Percentiles rank a stretch among this genome's conserved stretches.
phyloP scores from a whole-genome alignment of 2,888 invertebrate genomes.

The Xylocampa areola region DNA sequence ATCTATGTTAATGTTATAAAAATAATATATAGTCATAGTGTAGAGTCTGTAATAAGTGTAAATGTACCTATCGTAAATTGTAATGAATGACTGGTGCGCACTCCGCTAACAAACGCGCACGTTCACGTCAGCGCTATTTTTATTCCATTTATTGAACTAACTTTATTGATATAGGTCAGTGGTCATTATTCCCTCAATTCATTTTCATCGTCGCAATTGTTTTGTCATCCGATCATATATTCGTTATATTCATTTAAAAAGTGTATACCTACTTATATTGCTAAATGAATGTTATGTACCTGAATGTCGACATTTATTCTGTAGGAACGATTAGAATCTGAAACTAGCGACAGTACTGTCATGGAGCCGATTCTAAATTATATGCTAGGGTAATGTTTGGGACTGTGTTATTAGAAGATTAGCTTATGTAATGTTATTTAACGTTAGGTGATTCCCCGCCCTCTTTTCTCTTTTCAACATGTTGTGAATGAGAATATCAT shows the following conservation, averaged over 20 bases:
- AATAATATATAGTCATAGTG: background rate
- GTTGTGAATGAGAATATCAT: constrained; percentile 75
- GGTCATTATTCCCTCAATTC: constrained; percentile 60
- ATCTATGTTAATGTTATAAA: constrained; percentile 11
- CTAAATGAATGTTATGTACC: constrained; percentile 75
- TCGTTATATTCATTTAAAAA: constrained; percentile 41
- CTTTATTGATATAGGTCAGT: constrained; percentile 58
- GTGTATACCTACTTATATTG: constrained; percentile 41
- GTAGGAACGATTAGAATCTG: constrained; percentile 47
- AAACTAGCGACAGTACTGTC: constrained; percentile 39
- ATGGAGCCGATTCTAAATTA: constrained; percentile 53
- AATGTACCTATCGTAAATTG: too few species aligned
- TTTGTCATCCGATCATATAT: constrained; percentile 43
- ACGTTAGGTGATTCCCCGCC: constrained; percentile 68
- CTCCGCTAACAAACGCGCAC: constrained; percentile 9
- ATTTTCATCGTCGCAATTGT: constrained; percentile 63
- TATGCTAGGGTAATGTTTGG: constrained; percentile 76
- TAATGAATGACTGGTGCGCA: too few species aligned
- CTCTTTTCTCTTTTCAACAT: constrained; percentile 88
- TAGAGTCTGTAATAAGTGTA: background rate
- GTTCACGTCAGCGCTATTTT: constrained; percentile 56
- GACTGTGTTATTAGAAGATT: constrained; percentile 87
- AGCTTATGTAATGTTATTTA: constrained; percentile 69
- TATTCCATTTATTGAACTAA: constrained; percentile 53
- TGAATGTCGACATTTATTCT: constrained; percentile 68